Base-by-base conservation (phyloP, 1,140 invertebrate genomes). In the Brachionus asplanchnoidis region DNA sequence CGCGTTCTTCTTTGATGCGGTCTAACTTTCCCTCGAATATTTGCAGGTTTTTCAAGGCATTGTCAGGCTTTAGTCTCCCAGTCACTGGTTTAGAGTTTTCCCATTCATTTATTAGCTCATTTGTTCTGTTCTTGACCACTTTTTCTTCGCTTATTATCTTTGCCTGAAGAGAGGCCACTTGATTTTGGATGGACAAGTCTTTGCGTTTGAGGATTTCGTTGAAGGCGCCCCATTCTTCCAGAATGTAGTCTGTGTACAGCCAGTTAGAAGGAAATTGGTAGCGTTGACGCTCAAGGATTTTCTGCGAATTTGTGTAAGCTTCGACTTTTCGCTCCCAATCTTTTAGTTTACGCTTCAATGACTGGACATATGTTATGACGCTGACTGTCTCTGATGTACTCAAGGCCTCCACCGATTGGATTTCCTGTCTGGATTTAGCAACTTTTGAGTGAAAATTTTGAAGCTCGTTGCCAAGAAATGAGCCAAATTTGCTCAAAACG, bases 121-220 rank as follows among this genome's bases (percentile, higher is more conserved):
- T 91, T 0, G 97, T 99, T 85, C 97, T 93, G 26, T 93, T 93
- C 89, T 99, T 97, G 0, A 99, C 96, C 0, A 96, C 94, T 88
- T 98, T 97, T 90, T 99, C 97, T 91, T 99, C 98, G 9, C 96
- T 94, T n/a, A 98, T 95, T 86, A 99, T 99, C 90, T 99, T 99
- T 90, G 97, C 94, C 91, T 99, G 97, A n/a, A 99, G 91, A 84
- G 26, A 46, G 9, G 46, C 77, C 87, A 94, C 94, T 90, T 99
- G 97, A 3, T 95, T 96, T 89, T 99, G 97, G 87, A 99, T 99
- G 60, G 95, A 95, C 0, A 95, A 94, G 89, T 99, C 97, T 90
- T 99, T 99, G 28, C 97, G 92, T 87, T 96, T 95, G 87, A 99
- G 96, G 78, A 99, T 99, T 91, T 99, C 97, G 89, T 96, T 97